Base-by-base conservation (phyloP, 2,797 vertebrate species). In the Etheostoma nigrum region DNA sequence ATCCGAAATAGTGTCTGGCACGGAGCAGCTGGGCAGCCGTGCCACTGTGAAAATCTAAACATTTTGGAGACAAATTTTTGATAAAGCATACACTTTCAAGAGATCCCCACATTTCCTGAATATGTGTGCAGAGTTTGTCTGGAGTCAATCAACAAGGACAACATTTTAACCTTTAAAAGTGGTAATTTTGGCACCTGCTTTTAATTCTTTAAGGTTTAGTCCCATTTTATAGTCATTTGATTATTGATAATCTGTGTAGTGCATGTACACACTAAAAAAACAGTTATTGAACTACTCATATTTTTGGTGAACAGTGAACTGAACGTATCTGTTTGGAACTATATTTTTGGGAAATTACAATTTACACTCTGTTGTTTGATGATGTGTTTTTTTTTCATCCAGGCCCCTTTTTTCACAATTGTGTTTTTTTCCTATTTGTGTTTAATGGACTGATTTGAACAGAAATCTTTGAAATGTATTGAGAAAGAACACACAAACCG, bases 1-100 rank as follows among this genome's bases (percentile, higher is more conserved):
- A 71, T 82, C 79, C 5, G 51, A 71, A 76, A 80, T 64, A 67
- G 55, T 58, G 67, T 65, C 74, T 74, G 68, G 68, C 65, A 53
- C 44, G 2, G 52, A 63, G 67, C 47, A 12, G 42, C 52, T 21
- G 21, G 0, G 65, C 67, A 53, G 54, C 23, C 0, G 70, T 55
- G 62, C 67, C 49, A 61, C 54, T 13, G 40, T 44, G 57, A 44
- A 53, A 72, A 78, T 69, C 60, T 48, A 76, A 79, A 86, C 75
- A 63, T 1, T 33, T 60, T 54, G 44, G 65, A 78, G 74, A 62
- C 44, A 68, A 45, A 45, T 69, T 62, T 51, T 25, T 4, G 16
- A 57, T 74, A 57, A 79, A 77, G 27, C 8, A 25, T 16, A 57
- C 48, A 40, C 47, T 49, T 77, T 79, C 11, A 60, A 23, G 11